Percentiles rank a stretch among this genome's conserved stretches.
These are phyloP conservation scores for Eristalis intricaria DNA, from an alignment of 2,888 invertebrate genomes.

Conservation along the genomic window DNA sequence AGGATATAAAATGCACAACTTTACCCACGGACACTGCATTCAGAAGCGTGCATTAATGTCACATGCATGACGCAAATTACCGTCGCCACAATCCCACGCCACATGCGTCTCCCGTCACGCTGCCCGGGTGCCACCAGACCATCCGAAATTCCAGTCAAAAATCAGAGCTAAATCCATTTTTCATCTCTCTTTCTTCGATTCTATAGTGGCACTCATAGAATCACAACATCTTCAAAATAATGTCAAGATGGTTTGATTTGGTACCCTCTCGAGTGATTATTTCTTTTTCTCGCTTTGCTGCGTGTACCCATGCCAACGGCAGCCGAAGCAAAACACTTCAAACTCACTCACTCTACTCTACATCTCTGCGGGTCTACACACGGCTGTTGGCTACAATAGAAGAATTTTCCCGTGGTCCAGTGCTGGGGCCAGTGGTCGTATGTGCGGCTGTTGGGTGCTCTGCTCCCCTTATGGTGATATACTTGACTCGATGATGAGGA, in stretches of 20 bases:
- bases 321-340: conserved; percentile 61
- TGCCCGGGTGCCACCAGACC: no score
- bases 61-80: conserved; percentile 57
- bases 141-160: conserved; percentile 6
- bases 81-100: conserved; percentile 49
- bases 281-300: conserved; percentile 4
- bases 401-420: conserved; percentile 24
- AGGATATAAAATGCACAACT: neutral
- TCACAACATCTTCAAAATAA: conserved; percentile 63
- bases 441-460: neutral
- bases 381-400: conserved; percentile 11
- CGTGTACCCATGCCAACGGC: conserved; percentile 38
- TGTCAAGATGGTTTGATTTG: conserved; percentile 66
- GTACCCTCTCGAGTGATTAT: conserved; percentile 26
- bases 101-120: neutral
- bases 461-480: conserved; percentile 49
- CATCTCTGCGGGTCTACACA: conserved; percentile 8
- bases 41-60: conserved; percentile 55
- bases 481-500: conserved; percentile 66
- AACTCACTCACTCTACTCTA: conserved; percentile 42
- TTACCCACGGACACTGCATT: neutral
- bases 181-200: neutral
- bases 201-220: conserved; percentile 55
- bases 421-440: neutral
- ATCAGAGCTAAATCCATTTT: neutral